Percentiles rank a stretch among this genome's conserved stretches.
phyloP scores from a whole-genome alignment of 2,888 invertebrate genomes.

The Eupelmus urozonus region DNA sequence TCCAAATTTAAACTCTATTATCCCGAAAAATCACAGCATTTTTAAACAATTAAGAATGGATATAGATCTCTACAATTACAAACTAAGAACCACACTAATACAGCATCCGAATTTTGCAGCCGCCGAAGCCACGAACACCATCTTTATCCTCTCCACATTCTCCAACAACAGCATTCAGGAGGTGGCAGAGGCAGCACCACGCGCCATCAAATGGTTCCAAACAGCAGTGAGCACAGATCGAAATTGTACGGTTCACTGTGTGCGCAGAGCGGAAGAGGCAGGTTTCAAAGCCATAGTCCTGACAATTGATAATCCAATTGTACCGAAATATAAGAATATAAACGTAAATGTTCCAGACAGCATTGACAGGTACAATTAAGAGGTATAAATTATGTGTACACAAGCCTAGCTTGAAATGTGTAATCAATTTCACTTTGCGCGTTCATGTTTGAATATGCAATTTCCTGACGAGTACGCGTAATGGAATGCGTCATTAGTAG shows the following conservation, averaged over 20 bases:
- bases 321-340: not conserved
- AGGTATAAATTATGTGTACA: not conserved
- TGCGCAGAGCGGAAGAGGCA: slow-evolving; percentile 87
- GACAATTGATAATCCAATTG: slow-evolving; percentile 85
- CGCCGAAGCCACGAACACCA: slow-evolving; percentile 85
- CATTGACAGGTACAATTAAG: too few relatives aligned
- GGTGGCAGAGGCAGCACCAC: slow-evolving; percentile 87
- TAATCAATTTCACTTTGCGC: too few relatives aligned
- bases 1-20: not conserved
- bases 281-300: slow-evolving; percentile 93
- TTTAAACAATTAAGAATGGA: not conserved
- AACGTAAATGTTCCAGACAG: too few relatives aligned
- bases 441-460: too few relatives aligned
- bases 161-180: slow-evolving; percentile 93
- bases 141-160: slow-evolving; percentile 91
- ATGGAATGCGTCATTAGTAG: too few relatives aligned
- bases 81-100: too few relatives aligned
- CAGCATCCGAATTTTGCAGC: slow-evolving; percentile 83
- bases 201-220: slow-evolving; percentile 92
- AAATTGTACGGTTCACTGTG: slow-evolving; percentile 84
- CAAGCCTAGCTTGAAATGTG: slow-evolving; percentile 70
- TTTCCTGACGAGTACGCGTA: too few relatives aligned
- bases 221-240: slow-evolving; percentile 92
- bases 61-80: not conserved
- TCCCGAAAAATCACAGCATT: too few relatives aligned